Evolutionary conservation across 2,797 vertebrate species (phyloP), one percentile per base, ranked within the genome.

Genomic region (Pteropus rufus): DNA sequence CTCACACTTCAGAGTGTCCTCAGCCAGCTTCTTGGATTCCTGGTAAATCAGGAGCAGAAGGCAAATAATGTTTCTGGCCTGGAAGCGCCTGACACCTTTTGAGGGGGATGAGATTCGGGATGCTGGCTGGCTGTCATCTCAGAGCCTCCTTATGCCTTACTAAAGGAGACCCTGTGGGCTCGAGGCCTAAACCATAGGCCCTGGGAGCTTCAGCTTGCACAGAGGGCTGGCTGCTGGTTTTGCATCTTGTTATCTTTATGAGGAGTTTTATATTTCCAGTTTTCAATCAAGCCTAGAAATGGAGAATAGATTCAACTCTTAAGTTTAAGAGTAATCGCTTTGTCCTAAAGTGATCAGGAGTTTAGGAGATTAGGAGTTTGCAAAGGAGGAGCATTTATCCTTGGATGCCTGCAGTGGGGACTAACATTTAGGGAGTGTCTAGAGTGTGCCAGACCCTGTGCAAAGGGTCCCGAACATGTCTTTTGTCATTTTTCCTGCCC

Each of bases 361-460:
- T 49, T 49, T 49, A 49, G 46, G 46, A 49, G 46, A 49, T 24
- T 23, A 46, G 24, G 64, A 46, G 39, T 44, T n/a, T 81, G 29
- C 52, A n/a, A 52, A 54, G 29, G 15, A 34, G 56, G 34, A 23
- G 19, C 39, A 21, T 62, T 44, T 56, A 56, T 56, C 31, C 36
- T 29, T 14, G 54, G 65, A 46, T 36, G 0, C 41, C 34, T 18
- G 49, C 29, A 46, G 3, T 29, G n/a, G 41, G 56, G 9, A 21
- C 44, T 36, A 3, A 19, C 7, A 4, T 49, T 49, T 15, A 2
- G 16, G 72, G 44, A 14, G 36, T 15, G 73, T 39, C 52, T 49
- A 26, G 24, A 31, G 0, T 39, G 41, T 29, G 26, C 56, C 46
- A 64, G n/a, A 12, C 24, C 44, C 8, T 1, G 0, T 14, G 5